Conservation (phyloP, 2,113 vertebrate genomes). For the Lepus timidus region DNA sequence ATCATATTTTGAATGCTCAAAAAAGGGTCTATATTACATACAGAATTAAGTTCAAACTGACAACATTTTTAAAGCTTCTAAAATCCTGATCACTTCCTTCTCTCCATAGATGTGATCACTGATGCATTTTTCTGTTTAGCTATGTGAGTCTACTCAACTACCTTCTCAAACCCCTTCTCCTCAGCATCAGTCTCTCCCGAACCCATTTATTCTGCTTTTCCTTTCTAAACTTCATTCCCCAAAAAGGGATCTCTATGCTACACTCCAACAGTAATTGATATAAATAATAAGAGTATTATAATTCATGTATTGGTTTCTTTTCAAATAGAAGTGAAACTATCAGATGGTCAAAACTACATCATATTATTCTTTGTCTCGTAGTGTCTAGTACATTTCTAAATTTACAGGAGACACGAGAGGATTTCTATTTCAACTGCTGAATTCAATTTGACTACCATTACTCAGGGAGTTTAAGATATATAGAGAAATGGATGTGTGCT, state of each 20-base stretch:
- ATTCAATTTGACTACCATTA: neutral
- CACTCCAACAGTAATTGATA: neutral
- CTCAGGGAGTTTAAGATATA: neutral
- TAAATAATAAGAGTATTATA: neutral
- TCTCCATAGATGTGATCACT: neutral
- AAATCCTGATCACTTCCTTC: neutral
- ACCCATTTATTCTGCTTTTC: neutral
- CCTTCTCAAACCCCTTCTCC: neutral
- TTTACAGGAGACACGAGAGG: neutral
- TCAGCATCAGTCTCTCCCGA: neutral
- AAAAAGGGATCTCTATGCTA: neutral
- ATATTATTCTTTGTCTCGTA: neutral
- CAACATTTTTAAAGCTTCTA: neutral
- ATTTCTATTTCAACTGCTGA: neutral
- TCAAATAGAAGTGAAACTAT: conserved; percentile 6
- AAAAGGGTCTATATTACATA: neutral
- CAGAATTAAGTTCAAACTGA: neutral
- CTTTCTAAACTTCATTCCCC: neutral
- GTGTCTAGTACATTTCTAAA: neutral
- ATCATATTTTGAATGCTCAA: neutral
- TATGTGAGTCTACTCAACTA: neutral
- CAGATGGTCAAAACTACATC: neutral
- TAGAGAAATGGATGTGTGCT: neutral
- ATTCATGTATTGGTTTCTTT: neutral
- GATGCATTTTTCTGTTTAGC: neutral